These are phyloP conservation scores for Branchellion lobata DNA, from an alignment of 2,888 invertebrate species.

Conservation along the genomic window DNA sequence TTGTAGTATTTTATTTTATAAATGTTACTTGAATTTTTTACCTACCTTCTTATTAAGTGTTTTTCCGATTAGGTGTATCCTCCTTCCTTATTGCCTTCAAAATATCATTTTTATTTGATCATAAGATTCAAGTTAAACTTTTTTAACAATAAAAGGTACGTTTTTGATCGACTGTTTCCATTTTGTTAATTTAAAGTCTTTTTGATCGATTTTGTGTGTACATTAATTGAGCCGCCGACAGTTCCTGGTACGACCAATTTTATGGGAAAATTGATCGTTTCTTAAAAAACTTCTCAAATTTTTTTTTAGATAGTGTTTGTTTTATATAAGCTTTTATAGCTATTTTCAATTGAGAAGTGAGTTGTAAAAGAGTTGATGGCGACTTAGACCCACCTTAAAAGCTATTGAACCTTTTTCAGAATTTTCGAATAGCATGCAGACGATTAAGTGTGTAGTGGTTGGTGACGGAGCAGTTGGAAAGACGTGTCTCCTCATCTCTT, in stretches of 20 bases:
- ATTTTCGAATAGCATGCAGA: slow-evolving; percentile 65
- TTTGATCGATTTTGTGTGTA: neutral
- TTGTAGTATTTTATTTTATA: too few species aligned
- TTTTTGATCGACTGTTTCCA: too few species aligned
- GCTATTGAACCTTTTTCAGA: too few species aligned
- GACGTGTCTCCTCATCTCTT: slow-evolving; percentile 68
- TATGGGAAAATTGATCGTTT: too few species aligned
- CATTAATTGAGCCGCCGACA: slow-evolving; percentile 1
- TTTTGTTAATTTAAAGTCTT: neutral
- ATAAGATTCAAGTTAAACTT: too few species aligned
- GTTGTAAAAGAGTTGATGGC: neutral
- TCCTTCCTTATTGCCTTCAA: slow-evolving; percentile 3
- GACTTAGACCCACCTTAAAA: too few species aligned
- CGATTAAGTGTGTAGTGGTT: slow-evolving; percentile 69
- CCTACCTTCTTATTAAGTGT: slow-evolving; percentile 17
- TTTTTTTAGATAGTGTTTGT: too few species aligned
- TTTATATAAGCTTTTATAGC: too few species aligned
- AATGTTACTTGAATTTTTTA: too few species aligned
- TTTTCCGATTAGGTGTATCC: slow-evolving; percentile 18
- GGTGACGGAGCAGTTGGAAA: slow-evolving; percentile 69
- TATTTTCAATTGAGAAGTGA: neutral
- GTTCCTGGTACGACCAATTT: neutral
- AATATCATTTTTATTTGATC: neutral
- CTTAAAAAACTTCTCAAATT: too few species aligned
- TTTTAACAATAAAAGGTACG: too few species aligned